These are phyloP conservation scores for Stegostoma tigrinum DNA, from an alignment of 2,113 vertebrate species.

Conservation along the genomic window DNA sequence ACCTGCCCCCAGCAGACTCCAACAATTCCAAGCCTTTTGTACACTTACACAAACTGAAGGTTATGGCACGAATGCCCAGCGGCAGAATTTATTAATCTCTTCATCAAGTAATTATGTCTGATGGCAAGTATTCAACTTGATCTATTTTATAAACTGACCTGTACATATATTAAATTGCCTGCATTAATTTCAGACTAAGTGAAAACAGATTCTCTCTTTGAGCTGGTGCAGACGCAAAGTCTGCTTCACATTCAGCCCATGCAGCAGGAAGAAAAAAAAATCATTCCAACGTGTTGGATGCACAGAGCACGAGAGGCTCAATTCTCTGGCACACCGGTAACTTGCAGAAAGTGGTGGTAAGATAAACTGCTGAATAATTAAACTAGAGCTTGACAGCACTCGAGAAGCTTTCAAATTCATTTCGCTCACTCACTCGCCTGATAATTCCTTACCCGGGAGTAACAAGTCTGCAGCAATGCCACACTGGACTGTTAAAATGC, in stretches of 20 bases:
- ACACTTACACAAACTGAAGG: background rate
- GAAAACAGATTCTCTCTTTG: slow-evolving; percentile 31
- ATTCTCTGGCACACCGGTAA: slow-evolving; percentile 13
- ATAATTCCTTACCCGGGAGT: background rate
- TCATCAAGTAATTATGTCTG: slow-evolving; percentile 34
- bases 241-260: slow-evolving; percentile 9
- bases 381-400: background rate
- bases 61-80: slow-evolving; percentile 18
- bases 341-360: background rate
- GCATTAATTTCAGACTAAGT: slow-evolving; percentile 37
- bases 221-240: slow-evolving; percentile 28
- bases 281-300: background rate
- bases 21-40: background rate
- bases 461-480: background rate
- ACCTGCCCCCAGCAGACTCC: slow-evolving; percentile 28
- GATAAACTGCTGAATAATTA: background rate
- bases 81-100: slow-evolving; percentile 29
- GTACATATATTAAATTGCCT: slow-evolving; percentile 33
- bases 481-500: background rate
- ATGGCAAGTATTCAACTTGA: slow-evolving; percentile 22
- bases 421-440: background rate
- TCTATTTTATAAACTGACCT: slow-evolving; percentile 36
- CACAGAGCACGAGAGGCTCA: background rate
- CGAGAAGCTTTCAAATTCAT: slow-evolving; percentile 16
- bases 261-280: background rate